Conservation (phyloP, 2,888 invertebrate species). For the Cantharis lateralis region DNA sequence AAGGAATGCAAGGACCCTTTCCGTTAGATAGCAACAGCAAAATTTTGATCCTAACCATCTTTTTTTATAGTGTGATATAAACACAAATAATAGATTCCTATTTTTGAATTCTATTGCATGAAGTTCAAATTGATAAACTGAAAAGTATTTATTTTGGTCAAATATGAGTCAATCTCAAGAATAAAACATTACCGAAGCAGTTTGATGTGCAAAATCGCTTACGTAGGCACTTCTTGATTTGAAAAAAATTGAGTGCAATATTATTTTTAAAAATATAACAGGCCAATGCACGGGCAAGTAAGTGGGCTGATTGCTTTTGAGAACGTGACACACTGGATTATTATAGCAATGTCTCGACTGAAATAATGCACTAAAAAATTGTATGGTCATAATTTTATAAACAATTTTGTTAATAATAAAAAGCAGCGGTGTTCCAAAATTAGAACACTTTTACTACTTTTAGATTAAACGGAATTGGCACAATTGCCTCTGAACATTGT, state of each 20-base stretch:
- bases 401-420: background rate
- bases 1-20: background rate
- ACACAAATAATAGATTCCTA: background rate
- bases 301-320: constrained; percentile 14
- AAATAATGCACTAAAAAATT: background rate
- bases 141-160: constrained; percentile 15
- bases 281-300: constrained; percentile 33
- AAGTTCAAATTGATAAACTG: background rate
- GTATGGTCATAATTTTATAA: background rate
- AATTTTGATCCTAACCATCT: background rate
- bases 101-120: background rate
- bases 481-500: background rate
- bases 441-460: background rate
- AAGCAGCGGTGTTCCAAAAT: background rate
- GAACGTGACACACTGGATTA: background rate
- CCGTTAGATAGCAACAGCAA: background rate
- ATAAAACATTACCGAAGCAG: constrained; percentile 17
- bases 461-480: background rate
- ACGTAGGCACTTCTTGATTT: constrained; percentile 3
- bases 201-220: constrained; percentile 13
- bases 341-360: background rate
- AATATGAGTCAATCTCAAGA: constrained; percentile 24
- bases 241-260: constrained; percentile 14
- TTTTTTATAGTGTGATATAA: background rate
- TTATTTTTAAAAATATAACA: constrained; percentile 25